A percentile compares a stretch with the other conserved stretches of the same genome.
Conservation (phyloP, 2,797 vertebrate species). For the Meda fulgida region DNA sequence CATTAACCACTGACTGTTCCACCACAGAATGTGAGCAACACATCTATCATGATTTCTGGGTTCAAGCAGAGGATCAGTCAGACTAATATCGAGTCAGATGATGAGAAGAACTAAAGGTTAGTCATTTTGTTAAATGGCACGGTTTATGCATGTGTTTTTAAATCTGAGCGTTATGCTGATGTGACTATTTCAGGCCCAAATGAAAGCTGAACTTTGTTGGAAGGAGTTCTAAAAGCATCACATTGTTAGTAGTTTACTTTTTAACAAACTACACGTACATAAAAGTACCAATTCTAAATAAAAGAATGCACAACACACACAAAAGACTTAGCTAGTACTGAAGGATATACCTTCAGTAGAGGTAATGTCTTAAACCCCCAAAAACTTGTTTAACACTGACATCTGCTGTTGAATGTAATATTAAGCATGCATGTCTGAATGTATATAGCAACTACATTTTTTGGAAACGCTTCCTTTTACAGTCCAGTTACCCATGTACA, state of each 20-base stretch:
- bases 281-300: not conserved
- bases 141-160: constrained; percentile 20
- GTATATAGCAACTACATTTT: not conserved
- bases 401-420: constrained; percentile 44
- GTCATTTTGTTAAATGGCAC: constrained; percentile 9
- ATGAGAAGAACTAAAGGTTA: constrained; percentile 2
- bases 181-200: not conserved
- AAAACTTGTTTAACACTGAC: constrained; percentile 41
- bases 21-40: constrained; percentile 39
- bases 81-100: not conserved
- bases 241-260: not conserved
- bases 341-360: not conserved
- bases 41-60: constrained; percentile 14
- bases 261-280: not conserved
- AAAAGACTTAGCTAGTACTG: not conserved
- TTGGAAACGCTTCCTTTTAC: too few relatives aligned
- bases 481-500: too few relatives aligned
- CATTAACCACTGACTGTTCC: not conserved
- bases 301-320: not conserved
- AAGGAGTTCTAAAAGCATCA: not conserved
- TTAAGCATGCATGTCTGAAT: not conserved
- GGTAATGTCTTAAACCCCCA: not conserved
- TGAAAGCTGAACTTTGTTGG: not conserved
- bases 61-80: constrained; percentile 13
- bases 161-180: not conserved